Conservation (phyloP, 2,888 invertebrate genomes). For the Stenoptilia bipunctidactyla region DNA sequence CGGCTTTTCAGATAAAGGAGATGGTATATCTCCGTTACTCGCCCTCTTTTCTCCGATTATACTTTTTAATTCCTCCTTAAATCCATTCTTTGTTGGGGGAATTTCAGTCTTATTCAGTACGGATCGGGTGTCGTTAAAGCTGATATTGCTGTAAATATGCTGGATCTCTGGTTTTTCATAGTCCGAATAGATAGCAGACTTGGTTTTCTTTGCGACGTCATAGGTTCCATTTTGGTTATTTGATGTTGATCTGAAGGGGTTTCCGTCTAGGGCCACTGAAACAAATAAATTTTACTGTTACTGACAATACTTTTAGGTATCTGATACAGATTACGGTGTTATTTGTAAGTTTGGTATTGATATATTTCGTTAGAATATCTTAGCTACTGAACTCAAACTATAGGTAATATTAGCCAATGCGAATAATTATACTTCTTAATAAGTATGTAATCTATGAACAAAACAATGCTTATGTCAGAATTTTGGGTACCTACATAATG, state of each 20-base stretch:
- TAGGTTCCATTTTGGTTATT: conserved; percentile 35
- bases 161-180: conserved; percentile 33
- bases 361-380: too few relatives aligned
- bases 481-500: too few relatives aligned
- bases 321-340: too few relatives aligned
- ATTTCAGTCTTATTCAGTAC: conserved; percentile 45
- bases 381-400: too few relatives aligned
- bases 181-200: conserved; percentile 49
- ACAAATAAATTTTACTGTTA: conserved; percentile 14
- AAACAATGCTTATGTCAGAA: too few relatives aligned
- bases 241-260: conserved; percentile 35
- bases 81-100: conserved; percentile 35
- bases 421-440: too few relatives aligned
- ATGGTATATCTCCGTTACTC: conserved; percentile 41
- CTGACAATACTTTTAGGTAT: neutral
- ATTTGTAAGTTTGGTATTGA: too few relatives aligned
- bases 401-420: too few relatives aligned
- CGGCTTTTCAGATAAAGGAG: conserved; percentile 44
- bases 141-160: conserved; percentile 44
- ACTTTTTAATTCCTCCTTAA: conserved; percentile 55
- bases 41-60: conserved; percentile 42
- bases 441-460: too few relatives aligned
- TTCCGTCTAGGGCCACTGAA: conserved; percentile 59
- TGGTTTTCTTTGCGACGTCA: conserved; percentile 32
- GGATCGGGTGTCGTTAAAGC: conserved; percentile 34